A percentile compares a stretch with the other conserved stretches of the same genome.
These are phyloP conservation scores for Sciurus niger DNA, from an alignment of 2,113 vertebrate genomes.

Conservation along the genomic window DNA sequence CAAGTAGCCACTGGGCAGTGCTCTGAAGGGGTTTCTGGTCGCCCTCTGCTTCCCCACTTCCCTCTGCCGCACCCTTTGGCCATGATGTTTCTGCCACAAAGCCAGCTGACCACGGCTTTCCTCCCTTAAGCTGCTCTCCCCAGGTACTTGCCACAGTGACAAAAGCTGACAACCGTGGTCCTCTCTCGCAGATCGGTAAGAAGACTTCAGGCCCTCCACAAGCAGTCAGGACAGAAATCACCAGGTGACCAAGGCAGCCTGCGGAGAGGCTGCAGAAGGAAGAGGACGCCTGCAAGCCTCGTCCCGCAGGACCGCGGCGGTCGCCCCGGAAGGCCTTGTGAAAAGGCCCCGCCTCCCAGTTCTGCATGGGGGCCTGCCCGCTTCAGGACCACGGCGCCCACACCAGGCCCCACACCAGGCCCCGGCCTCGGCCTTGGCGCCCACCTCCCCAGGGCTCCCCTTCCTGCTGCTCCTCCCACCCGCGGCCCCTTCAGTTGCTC, in stretches of 20 bases:
- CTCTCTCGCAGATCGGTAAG: neutral
- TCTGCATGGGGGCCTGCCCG: neutral
- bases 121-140: neutral
- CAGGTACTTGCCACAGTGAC: neutral
- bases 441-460: neutral
- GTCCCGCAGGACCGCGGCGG: too few relatives aligned
- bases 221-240: slow-evolving; percentile 10
- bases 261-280: neutral
- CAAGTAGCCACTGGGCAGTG: neutral
- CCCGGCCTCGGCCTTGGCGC: neutral
- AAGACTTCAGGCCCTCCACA: neutral
- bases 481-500: neutral
- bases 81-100: neutral
- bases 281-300: neutral
- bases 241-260: neutral
- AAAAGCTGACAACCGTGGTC: neutral
- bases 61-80: neutral
- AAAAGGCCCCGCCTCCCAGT: neutral
- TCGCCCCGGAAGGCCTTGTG: neutral
- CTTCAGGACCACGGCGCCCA: neutral
- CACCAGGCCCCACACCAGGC: neutral
- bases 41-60: neutral
- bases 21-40: neutral
- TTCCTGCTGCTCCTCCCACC: neutral
- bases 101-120: neutral